Percentiles rank a stretch among this genome's conserved stretches.
phyloP scores from a whole-genome alignment of 2,797 vertebrate genomes.

The Acanthis flammea region DNA sequence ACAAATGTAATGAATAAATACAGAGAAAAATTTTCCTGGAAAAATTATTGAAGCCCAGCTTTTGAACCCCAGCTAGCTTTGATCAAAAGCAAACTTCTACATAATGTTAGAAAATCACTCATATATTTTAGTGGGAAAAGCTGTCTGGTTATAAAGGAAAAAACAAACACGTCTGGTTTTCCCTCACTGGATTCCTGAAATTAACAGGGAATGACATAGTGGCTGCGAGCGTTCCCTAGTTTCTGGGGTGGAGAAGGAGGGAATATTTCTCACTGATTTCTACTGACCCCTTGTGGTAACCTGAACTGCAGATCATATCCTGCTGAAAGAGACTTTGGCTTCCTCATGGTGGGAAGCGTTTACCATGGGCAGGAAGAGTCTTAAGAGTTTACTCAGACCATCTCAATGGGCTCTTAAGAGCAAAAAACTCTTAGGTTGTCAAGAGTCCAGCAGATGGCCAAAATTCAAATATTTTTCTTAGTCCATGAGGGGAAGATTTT shows the following conservation, averaged over 20 bases:
- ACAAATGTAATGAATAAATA: not conserved
- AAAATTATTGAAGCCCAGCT: not conserved
- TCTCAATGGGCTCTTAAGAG: not conserved
- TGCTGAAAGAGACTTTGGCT: not conserved
- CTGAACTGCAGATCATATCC: no score
- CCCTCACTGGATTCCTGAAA: not conserved
- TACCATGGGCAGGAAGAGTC: not conserved
- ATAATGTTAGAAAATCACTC: not conserved
- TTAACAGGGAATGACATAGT: conserved; percentile 3
- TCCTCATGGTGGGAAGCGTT: not conserved
- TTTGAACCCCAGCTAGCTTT: not conserved
- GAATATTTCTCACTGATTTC: conserved; percentile 39
- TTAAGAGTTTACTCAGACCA: not conserved
- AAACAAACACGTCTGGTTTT: not conserved
- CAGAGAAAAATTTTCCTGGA: not conserved
- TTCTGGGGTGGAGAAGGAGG: not conserved
- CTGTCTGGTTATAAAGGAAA: not conserved
- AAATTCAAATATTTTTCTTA: not conserved
- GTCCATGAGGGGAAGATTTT: not conserved
- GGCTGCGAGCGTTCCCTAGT: not conserved
- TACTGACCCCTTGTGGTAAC: conserved; percentile 54
- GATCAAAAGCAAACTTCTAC: not conserved
- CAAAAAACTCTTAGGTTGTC: not conserved
- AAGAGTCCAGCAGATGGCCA: not conserved
- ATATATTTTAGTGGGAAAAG: not conserved